These are phyloP conservation scores for Amphimedon queenslandica DNA, from an alignment of 37 sponge, comb jelly and placozoan genomes.

Conservation along the genomic window DNA sequence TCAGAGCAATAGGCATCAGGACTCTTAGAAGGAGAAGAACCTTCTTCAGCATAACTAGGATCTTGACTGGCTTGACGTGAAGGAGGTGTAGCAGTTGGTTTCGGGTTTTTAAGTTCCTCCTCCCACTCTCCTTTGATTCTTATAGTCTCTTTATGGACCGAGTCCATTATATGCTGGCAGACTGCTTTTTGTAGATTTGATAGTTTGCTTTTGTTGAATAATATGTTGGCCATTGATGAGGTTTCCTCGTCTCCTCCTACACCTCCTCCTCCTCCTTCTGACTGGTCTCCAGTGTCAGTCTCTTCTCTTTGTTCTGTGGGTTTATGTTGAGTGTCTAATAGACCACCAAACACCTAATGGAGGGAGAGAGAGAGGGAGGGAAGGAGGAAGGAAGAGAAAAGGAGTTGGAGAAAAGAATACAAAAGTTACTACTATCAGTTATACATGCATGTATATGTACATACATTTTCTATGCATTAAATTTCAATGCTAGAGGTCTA, in stretches of 20 bases:
- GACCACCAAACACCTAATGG: constrained; percentile 83
- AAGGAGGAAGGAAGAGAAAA: background rate
- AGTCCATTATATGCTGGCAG: constrained; percentile 65
- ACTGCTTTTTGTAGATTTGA: constrained; percentile 79
- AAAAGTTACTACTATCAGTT: background rate
- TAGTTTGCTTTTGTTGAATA: constrained; percentile 59
- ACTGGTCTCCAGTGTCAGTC: constrained; percentile 23
- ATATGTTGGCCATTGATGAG: constrained; percentile 55
- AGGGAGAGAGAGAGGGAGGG: too few relatives aligned
- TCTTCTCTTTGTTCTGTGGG: constrained; percentile 42
- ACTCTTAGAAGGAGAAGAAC: background rate
- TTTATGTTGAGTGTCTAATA: constrained; percentile 33
- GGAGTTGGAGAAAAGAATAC: background rate
- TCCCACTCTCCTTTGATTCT: constrained; percentile 80
- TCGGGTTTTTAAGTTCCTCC: constrained; percentile 26
- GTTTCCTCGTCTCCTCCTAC: constrained; percentile 3
- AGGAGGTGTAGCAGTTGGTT: constrained; percentile 1
- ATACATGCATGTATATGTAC: constrained; percentile 1
- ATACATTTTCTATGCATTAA: too few relatives aligned
- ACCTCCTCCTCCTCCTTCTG: constrained; percentile 25
- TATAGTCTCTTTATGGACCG: constrained; percentile 67
- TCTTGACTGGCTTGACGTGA: constrained; percentile 24
- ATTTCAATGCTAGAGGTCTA: too few relatives aligned
- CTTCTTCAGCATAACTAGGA: background rate
- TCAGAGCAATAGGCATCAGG: constrained; percentile 88